A percentile compares a stretch with the other conserved stretches of the same genome.
Evolutionary conservation across 1,140 invertebrate genomes (phyloP).

Genomic region (Drosophila gunungcola): DNA sequence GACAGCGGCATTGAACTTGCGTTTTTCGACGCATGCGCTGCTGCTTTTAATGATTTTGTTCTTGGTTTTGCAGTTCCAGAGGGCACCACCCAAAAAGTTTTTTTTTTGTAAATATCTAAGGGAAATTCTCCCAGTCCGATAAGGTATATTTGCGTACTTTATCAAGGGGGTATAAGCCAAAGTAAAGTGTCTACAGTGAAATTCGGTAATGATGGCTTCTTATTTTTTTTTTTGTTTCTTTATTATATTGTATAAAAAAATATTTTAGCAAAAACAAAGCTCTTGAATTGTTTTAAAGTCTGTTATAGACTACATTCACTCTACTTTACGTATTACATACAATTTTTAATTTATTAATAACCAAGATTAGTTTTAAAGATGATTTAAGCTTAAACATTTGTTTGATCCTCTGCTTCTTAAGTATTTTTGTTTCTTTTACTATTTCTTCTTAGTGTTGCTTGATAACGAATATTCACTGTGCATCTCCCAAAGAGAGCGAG

Average conservation of each 20-base stretch:
- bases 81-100: conserved; percentile 61
- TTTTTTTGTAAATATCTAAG: conserved; percentile 20
- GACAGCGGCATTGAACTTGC: conserved; percentile 45
- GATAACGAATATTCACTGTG: conserved; percentile 10
- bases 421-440: not conserved
- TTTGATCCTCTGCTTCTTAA: too few relatives aligned
- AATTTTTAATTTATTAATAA: too few relatives aligned
- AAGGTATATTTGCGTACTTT: conserved; percentile 15
- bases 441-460: not conserved
- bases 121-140: conserved; percentile 5
- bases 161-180: not conserved
- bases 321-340: too few relatives aligned
- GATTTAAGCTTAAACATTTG: too few relatives aligned
- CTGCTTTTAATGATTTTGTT: conserved; percentile 15
- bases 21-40: conserved; percentile 55
- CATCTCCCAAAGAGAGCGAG: not conserved
- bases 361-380: too few relatives aligned
- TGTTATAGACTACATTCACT: too few relatives aligned
- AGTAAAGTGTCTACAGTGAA: not conserved
- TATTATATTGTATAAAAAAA: too few relatives aligned
- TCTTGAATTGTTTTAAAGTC: too few relatives aligned
- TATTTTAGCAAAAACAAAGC: too few relatives aligned
- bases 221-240: too few relatives aligned
- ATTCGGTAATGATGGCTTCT: not conserved
- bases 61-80: conserved; percentile 45